Evolutionary conservation across 2,113 vertebrate genomes (phyloP).

Genomic region (Galeopterus variegatus): DNA sequence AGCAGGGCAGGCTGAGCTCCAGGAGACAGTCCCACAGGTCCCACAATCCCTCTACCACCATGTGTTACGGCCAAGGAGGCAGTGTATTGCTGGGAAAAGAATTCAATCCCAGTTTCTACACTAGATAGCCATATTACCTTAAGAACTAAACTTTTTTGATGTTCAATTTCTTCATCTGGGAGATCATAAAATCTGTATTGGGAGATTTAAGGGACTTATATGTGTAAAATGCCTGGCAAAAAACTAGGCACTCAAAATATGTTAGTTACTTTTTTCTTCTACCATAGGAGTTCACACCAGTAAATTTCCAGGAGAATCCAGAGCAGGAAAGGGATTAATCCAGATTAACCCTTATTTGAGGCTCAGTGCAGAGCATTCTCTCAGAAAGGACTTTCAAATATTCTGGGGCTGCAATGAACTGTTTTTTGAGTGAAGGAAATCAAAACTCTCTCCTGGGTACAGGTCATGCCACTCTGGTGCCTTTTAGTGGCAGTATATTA

Average conservation of each 20-base stretch:
- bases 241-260: background rate
- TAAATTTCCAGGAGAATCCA: background rate
- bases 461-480: background rate
- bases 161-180: background rate
- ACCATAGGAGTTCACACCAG: background rate
- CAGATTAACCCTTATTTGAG: background rate
- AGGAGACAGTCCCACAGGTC: background rate
- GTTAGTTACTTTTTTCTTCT: background rate
- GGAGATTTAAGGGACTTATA: background rate
- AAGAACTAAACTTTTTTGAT: background rate
- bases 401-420: background rate
- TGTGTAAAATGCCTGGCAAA: slow-evolving; percentile 36
- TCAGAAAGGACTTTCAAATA: background rate
- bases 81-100: background rate
- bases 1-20: background rate
- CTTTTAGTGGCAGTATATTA: background rate
- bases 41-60: background rate
- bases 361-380: background rate
- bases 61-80: background rate
- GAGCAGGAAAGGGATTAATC: background rate
- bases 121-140: background rate
- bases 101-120: background rate
- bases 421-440: background rate
- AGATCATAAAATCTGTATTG: background rate
- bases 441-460: background rate